These are phyloP conservation scores for Batillaria attramentaria DNA, from an alignment of 1,140 invertebrate species.

Conservation along the genomic window DNA sequence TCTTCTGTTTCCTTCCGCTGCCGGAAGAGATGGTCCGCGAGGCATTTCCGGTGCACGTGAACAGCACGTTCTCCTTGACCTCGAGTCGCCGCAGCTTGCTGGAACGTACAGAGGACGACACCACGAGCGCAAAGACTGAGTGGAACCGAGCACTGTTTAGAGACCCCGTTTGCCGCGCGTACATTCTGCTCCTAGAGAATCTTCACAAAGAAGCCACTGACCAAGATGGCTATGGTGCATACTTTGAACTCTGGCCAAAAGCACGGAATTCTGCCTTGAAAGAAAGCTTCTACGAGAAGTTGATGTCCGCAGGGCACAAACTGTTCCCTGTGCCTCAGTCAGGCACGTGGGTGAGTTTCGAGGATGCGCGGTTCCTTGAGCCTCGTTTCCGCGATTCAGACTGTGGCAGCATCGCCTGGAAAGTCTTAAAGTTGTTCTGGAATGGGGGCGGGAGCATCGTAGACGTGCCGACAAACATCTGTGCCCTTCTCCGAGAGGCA, in stretches of 20 bases:
- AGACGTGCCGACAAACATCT: constrained; percentile 9
- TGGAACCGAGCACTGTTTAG: constrained; percentile 54
- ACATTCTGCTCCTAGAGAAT: constrained; percentile 12
- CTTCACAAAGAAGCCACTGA: background rate
- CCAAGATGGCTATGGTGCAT: background rate
- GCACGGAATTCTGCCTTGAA: background rate
- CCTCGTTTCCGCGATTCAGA: background rate
- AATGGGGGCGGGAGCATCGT: background rate
- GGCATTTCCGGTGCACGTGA: constrained; percentile 44
- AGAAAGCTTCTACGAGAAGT: constrained; percentile 1
- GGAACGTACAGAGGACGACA: constrained; percentile 41
- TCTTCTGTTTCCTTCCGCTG: constrained; percentile 54
- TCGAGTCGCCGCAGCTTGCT: constrained; percentile 41
- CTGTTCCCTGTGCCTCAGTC: background rate
- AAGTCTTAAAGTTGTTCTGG: constrained; percentile 14
- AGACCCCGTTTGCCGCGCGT: constrained; percentile 20
- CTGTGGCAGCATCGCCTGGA: background rate
- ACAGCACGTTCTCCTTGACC: constrained; percentile 55
- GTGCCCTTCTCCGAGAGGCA: background rate
- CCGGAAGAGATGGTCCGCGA: constrained; percentile 31
- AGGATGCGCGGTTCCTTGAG: background rate
- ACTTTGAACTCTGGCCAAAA: constrained; percentile 25
- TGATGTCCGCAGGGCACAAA: background rate
- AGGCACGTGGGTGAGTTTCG: background rate
- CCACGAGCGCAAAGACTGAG: constrained; percentile 16